Percentiles rank a stretch among this genome's conserved stretches.
Evolutionary conservation across 2,888 invertebrate genomes (phyloP).

Genomic region (Baccha elongata): DNA sequence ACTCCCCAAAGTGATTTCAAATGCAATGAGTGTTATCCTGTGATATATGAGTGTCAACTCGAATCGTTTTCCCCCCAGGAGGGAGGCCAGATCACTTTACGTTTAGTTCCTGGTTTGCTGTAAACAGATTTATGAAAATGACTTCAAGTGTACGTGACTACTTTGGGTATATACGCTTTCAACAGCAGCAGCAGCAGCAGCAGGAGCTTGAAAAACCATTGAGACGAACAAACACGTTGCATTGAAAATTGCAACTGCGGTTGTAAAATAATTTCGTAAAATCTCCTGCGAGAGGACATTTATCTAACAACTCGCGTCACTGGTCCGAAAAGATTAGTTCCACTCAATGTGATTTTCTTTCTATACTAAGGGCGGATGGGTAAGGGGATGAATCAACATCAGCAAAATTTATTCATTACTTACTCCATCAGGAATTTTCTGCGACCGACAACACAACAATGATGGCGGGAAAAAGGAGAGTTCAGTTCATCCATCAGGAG

Average conservation of each 20-base stretch:
- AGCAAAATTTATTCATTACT: slow-evolving; percentile 72
- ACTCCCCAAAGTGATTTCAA: slow-evolving; percentile 51
- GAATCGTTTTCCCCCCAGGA: not conserved
- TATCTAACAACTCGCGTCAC: slow-evolving; percentile 64
- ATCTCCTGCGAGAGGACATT: slow-evolving; percentile 55
- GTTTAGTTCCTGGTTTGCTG: slow-evolving; percentile 46
- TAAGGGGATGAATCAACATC: slow-evolving; percentile 46
- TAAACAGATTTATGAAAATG: slow-evolving; percentile 74
- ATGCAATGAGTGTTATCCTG: slow-evolving; percentile 73
- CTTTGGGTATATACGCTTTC: slow-evolving; percentile 22
- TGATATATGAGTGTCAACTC: slow-evolving; percentile 68
- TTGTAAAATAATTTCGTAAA: slow-evolving; percentile 68
- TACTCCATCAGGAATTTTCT: slow-evolving; percentile 53
- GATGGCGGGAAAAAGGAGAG: not conserved
- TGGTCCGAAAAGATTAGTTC: slow-evolving; percentile 71
- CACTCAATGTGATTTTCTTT: slow-evolving; percentile 53
- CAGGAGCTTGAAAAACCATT: not conserved
- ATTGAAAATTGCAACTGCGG: slow-evolving; percentile 64
- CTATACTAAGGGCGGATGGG: not conserved
- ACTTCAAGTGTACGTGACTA: slow-evolving; percentile 67
- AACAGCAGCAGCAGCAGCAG: not conserved
- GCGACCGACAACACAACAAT: not conserved
- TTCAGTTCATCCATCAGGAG: slow-evolving; percentile 62
- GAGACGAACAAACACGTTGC: slow-evolving; percentile 38
- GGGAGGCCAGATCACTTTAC: slow-evolving; percentile 14